Evolutionary conservation across 2,113 vertebrate species (phyloP).

Genomic region (Crotalus tigris): DNA sequence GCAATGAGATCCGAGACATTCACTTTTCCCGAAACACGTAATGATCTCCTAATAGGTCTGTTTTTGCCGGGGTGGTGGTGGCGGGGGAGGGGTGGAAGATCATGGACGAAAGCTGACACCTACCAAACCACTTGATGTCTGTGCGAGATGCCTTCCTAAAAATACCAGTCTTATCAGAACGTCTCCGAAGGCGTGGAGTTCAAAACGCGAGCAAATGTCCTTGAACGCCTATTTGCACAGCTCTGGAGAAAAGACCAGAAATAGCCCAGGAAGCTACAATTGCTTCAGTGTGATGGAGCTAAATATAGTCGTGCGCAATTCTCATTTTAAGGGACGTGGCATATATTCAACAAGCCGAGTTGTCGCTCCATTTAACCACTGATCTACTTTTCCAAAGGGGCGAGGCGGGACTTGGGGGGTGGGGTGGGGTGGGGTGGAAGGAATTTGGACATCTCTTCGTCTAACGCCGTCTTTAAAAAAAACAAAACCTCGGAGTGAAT

Average conservation of each 20-base stretch:
- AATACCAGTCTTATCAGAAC: conserved; percentile 67
- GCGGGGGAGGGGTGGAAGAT: not conserved
- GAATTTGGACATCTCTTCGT: conserved; percentile 40
- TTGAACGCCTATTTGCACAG: conserved; percentile 64
- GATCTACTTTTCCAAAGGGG: conserved; percentile 50
- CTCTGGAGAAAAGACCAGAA: conserved; percentile 70
- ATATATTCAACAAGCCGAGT: conserved; percentile 52
- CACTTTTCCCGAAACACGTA: not conserved
- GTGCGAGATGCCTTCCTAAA: conserved; percentile 64
- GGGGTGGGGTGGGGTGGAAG: conserved; percentile 12
- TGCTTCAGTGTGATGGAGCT: conserved; percentile 66
- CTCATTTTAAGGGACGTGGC: conserved; percentile 63
- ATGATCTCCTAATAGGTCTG: conserved; percentile 32
- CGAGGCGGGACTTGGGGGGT: not conserved
- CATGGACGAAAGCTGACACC: conserved; percentile 41
- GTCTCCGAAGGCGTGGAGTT: conserved; percentile 64
- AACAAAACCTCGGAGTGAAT: conserved; percentile 11
- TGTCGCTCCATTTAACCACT: conserved; percentile 45
- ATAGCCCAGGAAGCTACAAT: conserved; percentile 72
- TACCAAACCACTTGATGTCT: conserved; percentile 39
- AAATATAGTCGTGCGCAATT: conserved; percentile 70
- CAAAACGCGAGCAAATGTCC: conserved; percentile 69
- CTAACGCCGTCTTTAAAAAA: conserved; percentile 32
- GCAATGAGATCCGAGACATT: not conserved
- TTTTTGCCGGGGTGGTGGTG: not conserved